phyloP scores from a whole-genome alignment of 2,797 vertebrate species.

The Pitangus sulphuratus region DNA sequence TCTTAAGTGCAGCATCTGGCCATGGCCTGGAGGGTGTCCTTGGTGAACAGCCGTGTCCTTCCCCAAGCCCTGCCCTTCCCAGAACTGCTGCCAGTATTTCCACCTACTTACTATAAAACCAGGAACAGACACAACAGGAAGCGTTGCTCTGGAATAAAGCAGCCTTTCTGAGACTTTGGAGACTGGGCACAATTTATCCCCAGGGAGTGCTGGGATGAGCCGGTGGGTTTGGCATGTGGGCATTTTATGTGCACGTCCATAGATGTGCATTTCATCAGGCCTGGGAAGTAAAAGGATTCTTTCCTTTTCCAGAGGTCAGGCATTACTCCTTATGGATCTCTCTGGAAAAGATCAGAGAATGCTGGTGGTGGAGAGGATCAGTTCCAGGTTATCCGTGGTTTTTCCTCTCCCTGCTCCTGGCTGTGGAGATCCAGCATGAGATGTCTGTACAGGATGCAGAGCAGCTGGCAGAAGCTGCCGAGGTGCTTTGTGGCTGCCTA shows the following conservation, averaged over 20 bases:
- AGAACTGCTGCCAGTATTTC: neutral
- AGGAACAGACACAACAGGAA: constrained; percentile 7
- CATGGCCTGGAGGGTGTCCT: neutral
- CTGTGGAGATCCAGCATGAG: accelerated
- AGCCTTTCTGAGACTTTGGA: neutral
- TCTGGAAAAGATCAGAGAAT: neutral
- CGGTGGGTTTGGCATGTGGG: neutral
- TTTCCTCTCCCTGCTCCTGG: neutral
- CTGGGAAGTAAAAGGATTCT: neutral
- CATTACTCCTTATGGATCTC: neutral
- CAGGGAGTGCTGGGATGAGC: neutral
- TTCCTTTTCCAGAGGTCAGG: neutral
- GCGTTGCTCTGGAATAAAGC: neutral
- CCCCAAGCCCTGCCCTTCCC: neutral
- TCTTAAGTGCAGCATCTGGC: neutral
- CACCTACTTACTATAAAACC: neutral
- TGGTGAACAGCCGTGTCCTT: neutral
- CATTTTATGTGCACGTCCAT: accelerated
- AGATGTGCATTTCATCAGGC: neutral
- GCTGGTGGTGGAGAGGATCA: neutral
- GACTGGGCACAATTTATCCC: neutral
- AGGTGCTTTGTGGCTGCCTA: neutral
- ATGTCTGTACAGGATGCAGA: neutral
- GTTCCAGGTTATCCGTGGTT: neutral
- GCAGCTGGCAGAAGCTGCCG: neutral